Conservation (phyloP, 1,140 invertebrate genomes). For the Brachionus sp. region DNA sequence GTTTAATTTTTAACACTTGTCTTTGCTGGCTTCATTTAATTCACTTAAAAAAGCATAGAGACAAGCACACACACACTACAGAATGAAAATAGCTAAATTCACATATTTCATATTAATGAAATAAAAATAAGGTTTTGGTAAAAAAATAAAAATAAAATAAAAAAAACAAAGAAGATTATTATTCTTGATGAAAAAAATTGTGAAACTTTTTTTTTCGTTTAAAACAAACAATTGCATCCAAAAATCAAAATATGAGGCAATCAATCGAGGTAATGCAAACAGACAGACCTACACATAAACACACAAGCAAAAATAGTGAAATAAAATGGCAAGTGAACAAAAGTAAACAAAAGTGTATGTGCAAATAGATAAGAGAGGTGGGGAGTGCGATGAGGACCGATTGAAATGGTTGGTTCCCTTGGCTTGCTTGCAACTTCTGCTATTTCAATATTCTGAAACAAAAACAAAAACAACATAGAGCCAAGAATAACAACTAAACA, state of each 20-base stretch:
- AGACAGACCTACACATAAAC: no score
- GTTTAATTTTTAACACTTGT: not conserved
- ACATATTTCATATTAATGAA: conserved; percentile 6
- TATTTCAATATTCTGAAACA: not conserved
- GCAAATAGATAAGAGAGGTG: not conserved
- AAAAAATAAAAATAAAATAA: not conserved
- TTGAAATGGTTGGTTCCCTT: not conserved
- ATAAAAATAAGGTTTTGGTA: not conserved
- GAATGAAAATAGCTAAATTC: not conserved
- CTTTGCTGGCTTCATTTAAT: not conserved
- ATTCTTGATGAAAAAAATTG: not conserved
- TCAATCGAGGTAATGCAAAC: no score
- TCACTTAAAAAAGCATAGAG: not conserved
- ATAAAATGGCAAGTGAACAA: not conserved
- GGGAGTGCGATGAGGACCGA: not conserved
- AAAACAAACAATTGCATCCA: conserved; percentile 10
- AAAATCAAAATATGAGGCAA: not conserved
- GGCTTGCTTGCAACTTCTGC: not conserved
- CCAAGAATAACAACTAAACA: conserved; percentile 1
- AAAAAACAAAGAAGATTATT: not conserved
- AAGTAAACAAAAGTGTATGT: not conserved
- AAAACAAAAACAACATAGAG: not conserved
- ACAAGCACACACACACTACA: not conserved
- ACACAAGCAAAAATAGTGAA: not conserved
- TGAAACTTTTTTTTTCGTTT: not conserved